Base-by-base conservation (phyloP, 2,888 invertebrate genomes). In the Pycnomerus fuliginosus region DNA sequence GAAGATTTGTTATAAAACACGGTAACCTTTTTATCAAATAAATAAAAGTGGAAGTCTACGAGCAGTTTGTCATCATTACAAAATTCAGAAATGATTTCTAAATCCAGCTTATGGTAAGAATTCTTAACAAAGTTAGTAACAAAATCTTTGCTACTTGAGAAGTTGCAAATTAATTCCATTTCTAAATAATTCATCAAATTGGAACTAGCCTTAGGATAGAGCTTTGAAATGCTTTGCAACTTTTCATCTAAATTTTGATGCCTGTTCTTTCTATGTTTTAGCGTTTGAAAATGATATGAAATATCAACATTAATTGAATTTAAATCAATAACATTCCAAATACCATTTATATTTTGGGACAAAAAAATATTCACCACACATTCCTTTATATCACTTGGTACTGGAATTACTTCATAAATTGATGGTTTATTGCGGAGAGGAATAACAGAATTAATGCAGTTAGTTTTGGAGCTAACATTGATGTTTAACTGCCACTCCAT, bases 271-370 rank as follows among this genome's bases (percentile, higher is more conserved):
- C 35, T 12, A 11, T 27, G n/a, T n/a, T n/a, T n/a, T n/a, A n/a
- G n/a, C n/a, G 48, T 49, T 33, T 61, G 50, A 48, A 68, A 65
- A 50, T 67, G 65, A 45, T 65, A 67, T 2, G 69, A 68, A 39
- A 68, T 58, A 54, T 70, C 62, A 3, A 65, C 42, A 20, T 41
- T 22, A 14, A 64, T 51, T 13, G 48, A 45, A 14, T 58, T 57
- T 24, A 69, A 50, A 49, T 56, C 56, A 8, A 68, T 30, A 30
- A 35, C 25, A 16, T 56, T 49, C 52, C 56, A 62, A 14, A 10
- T 10, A 14, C n/a, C 14, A 15, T 52, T 46, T 13, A 48, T 52
- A n/a, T 50, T 50, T 27, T 57, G 50, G 29, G 60, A 47, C 25
- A 69, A 44, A 40, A 35, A 40, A 8, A 55, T 55, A 13, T 61